These are phyloP conservation scores for Nebria ingens DNA, from an alignment of 1,140 invertebrate genomes.

Conservation along the genomic window DNA sequence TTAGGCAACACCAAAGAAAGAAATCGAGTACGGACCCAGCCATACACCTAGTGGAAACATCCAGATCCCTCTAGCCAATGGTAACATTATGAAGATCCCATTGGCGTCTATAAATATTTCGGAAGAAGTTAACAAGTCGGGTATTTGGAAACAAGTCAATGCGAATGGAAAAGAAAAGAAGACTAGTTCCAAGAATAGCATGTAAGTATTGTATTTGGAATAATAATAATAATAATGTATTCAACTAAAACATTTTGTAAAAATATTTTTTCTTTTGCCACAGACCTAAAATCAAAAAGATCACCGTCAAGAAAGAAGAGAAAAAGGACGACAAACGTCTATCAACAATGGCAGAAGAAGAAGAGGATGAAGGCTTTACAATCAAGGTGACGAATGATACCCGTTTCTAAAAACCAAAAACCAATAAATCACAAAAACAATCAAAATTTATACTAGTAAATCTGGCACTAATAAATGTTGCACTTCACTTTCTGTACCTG, in stretches of 20 bases:
- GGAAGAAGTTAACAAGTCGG: slow-evolving; percentile 86
- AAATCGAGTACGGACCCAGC: background rate
- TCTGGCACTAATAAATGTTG: background rate
- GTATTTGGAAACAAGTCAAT: slow-evolving; percentile 90
- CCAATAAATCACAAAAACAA: background rate
- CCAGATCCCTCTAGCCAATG: slow-evolving; percentile 80
- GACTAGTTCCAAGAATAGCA: slow-evolving; percentile 31
- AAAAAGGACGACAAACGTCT: slow-evolving; percentile 37
- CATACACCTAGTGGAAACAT: slow-evolving; percentile 49
- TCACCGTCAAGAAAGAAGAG: slow-evolving; percentile 46
- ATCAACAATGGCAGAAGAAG: slow-evolving; percentile 49
- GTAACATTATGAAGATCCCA: slow-evolving; percentile 87
- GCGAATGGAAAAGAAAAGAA: slow-evolving; percentile 34
- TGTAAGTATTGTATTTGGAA: slow-evolving; percentile 9
- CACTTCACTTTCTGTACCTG: background rate
- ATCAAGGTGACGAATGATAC: slow-evolving; percentile 38
- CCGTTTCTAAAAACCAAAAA: background rate
- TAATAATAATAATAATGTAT: background rate
- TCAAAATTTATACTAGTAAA: too few relatives aligned
- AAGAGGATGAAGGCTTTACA: slow-evolving; percentile 39
- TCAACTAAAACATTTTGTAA: slow-evolving; percentile 11
- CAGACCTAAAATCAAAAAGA: slow-evolving; percentile 36
- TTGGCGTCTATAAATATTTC: slow-evolving; percentile 81
- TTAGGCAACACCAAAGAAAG: background rate
- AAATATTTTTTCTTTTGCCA: slow-evolving; percentile 5